Conservation (phyloP, 2,888 invertebrate species). For the Oscheius myriophilus region DNA sequence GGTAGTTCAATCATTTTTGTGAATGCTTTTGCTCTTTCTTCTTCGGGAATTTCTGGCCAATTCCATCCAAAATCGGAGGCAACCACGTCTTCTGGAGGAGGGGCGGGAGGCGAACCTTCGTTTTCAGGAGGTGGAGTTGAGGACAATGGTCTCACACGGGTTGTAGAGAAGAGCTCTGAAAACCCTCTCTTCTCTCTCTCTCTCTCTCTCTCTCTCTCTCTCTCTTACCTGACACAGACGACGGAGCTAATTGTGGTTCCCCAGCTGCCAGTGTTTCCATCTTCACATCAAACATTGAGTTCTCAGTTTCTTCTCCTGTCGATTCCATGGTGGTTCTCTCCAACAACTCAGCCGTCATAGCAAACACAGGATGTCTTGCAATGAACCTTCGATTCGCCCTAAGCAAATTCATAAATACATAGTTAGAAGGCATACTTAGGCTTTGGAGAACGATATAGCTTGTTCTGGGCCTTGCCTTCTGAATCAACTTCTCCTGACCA, state of each 20-base stretch:
- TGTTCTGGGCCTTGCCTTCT: neutral
- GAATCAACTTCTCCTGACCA: slow-evolving; percentile 10
- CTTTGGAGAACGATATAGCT: neutral
- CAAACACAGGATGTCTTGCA: neutral
- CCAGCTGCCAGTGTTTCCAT: neutral
- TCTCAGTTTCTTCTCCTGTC: neutral
- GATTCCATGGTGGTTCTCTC: slow-evolving; percentile 21
- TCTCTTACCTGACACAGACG: slow-evolving; percentile 2
- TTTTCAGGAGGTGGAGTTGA: neutral
- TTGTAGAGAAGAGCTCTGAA: slow-evolving; percentile 10
- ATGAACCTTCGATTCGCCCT: slow-evolving; percentile 13
- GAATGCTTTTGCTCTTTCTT: slow-evolving; percentile 19
- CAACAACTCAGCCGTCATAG: slow-evolving; percentile 5
- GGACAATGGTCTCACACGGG: neutral
- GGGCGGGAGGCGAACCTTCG: slow-evolving; percentile 18
- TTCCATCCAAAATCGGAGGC: neutral
- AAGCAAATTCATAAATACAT: no score
- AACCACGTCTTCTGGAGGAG: slow-evolving; percentile 15
- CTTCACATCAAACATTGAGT: slow-evolving; percentile 5
- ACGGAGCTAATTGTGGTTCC: slow-evolving; percentile 15
- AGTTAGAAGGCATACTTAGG: neutral
- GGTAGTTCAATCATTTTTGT: slow-evolving; percentile 31
- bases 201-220: neutral
- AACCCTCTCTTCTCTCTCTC: neutral
- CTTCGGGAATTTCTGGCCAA: slow-evolving; percentile 14